Evolutionary conservation across 2,888 invertebrate species (phyloP).

Genomic region (Macrosoma leucophasiata): DNA sequence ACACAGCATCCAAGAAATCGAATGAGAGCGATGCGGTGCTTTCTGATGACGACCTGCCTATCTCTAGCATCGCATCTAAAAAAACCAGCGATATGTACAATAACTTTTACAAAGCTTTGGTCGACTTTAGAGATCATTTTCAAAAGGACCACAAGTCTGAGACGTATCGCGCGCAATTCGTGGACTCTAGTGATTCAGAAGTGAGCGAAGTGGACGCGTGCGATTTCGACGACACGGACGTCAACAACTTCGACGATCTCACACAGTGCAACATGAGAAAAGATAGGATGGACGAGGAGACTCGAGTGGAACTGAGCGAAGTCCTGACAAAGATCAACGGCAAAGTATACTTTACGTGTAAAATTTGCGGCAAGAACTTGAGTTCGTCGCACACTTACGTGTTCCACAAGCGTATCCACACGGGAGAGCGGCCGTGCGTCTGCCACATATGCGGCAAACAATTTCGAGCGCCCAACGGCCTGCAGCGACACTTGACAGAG

Average conservation of each 20-base stretch:
- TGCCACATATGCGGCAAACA: conserved; percentile 81
- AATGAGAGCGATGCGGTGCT: conserved; percentile 10
- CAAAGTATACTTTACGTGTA: conserved; percentile 73
- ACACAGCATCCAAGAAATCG: not conserved
- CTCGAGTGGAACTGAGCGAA: conserved; percentile 43
- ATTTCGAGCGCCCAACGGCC: conserved; percentile 79
- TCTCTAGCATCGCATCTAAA: conserved; percentile 34
- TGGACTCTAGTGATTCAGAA: conserved; percentile 39
- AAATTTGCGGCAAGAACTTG: conserved; percentile 74
- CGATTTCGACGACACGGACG: conserved; percentile 17
- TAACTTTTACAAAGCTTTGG: conserved; percentile 46
- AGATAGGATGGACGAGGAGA: conserved; percentile 46
- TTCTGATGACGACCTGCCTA: conserved; percentile 42
- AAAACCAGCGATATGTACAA: conserved; percentile 33
- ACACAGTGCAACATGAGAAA: conserved; percentile 50
- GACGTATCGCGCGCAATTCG: conserved; percentile 33
- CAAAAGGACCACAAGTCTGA: conserved; percentile 31
- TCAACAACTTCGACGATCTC: conserved; percentile 50
- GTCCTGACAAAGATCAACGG: conserved; percentile 62
- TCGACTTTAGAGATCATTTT: conserved; percentile 50
- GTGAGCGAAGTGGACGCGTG: conserved; percentile 13
- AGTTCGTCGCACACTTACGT: conserved; percentile 78
- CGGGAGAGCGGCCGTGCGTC: conserved; percentile 79
- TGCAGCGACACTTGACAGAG: conserved; percentile 77
- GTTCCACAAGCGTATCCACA: conserved; percentile 79